Evolutionary conservation across 1,140 invertebrate genomes (phyloP), one percentile per base, ranked within the genome.

Genomic region (Aphelinus certus): DNA sequence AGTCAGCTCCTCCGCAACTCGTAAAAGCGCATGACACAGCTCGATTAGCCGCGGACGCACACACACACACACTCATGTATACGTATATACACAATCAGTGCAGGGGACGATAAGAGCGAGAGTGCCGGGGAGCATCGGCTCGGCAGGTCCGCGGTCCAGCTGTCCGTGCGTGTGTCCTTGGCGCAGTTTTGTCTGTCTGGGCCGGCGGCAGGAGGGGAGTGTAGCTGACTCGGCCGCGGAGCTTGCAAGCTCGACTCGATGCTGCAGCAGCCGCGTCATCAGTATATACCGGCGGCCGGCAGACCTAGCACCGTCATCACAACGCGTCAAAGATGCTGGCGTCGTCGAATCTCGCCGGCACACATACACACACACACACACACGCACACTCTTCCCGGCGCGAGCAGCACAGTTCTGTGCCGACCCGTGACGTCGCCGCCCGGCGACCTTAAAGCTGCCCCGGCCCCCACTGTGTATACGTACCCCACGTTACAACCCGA

Each of bases 251-350:
- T 64, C 48, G 43, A n/a, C 58, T 26, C 53, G 55, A 46, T 57
- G 57, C 9, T 10, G 62, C 75, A 80, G 77, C 78, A 79, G 81
- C 82, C 80, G 71, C 80, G 82, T 83, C 82, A 83, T 83, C 81
- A 60, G 67, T 66, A 66, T 53, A 10, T 3, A 43, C 9, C 49
- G 48, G 2, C 49, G 10, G 49, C 64, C 7, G 46, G 2, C 6
- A 51, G 64, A 66, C 64, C 48, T 55, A 68, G 82, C 82, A 77
- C 73, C 82, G 82, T 83, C 82, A 83, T 83, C 83, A 83, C 73
- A 82, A 82, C 46, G 10, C 47, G 79, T 77, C 80, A 83, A 84
- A 84, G 81, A 84, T 84, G 83, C 83, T 84, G 82, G 81, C 83
- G 81, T 83, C 82, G 79, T 78, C 83, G 66, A 83, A 82, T 83